Evolutionary conservation across 2,888 invertebrate genomes (phyloP), one percentile per base, ranked within the genome.

Genomic region (Ophonus ardosiacus): DNA sequence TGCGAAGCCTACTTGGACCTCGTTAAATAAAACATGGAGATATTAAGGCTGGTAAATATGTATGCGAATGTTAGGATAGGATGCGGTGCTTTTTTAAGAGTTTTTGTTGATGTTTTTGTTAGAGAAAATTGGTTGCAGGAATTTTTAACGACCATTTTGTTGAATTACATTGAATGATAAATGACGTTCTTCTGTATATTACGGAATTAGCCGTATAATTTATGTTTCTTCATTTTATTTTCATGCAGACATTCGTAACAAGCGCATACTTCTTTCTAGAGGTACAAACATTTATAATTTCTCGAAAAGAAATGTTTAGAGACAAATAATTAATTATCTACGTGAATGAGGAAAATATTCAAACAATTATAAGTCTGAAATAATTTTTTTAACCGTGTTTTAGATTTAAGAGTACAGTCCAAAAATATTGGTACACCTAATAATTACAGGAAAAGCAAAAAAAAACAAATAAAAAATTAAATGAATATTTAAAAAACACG

Each of bases 1-100:
- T 51, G 21, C 74, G 43, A 17, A 43, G 65, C 21, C 81, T 61
- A 51, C 51, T 65, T 81, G 80, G 31, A 65, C 40, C 65, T 63
- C 21, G 43, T 81, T 65, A 63, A 81, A 81, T 81, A 81, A 81
- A 65, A 81, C 63, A 65, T 81, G 43, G 65, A 63, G 63, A 80
- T 80, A 80, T 80, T 80, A 80, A 57, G 57, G 24, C 79, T 57
- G 79, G 61, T 79, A 61, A 59, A 80, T 80, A 80, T 80, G 61
- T 59, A 61, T 61, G 40, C 40, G 59, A 40, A 79, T 80, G 79
- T 80, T 59, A 74, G 74, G 74, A 43, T 74, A 74, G 74, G 51
- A 74, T 15, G 24, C 65, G n/a, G 24, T 21, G 18, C 15, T 74
- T 74, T 74, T 71, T 71, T 17, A 74, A 74, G 51, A n/a, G 8